A percentile compares a stretch with the other conserved stretches of the same genome.
Conservation (phyloP, 2,797 vertebrate genomes). For the Megaceryle alcyon region DNA sequence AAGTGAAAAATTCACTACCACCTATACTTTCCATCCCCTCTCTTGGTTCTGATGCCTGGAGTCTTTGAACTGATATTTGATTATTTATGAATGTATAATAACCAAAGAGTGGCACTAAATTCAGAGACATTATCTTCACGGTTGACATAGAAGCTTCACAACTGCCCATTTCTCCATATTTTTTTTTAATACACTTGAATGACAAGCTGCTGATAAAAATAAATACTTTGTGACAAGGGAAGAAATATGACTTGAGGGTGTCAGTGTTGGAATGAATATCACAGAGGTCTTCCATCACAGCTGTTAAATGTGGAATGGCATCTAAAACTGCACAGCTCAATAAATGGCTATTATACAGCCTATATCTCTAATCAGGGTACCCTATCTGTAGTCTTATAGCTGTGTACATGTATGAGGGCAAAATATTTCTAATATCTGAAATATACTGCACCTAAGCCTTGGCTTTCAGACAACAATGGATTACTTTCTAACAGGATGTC, state of each 20-base stretch:
- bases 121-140: conserved; percentile 23
- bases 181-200: conserved; percentile 47
- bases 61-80: conserved; percentile 34
- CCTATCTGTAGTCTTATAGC: not conserved
- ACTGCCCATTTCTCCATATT: conserved; percentile 14
- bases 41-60: not conserved
- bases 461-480: not conserved
- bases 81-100: conserved; percentile 37
- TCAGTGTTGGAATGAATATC: conserved; percentile 56
- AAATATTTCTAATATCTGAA: conserved; percentile 6
- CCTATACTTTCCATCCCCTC: not conserved
- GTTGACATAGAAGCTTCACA: not conserved
- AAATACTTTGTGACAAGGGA: conserved; percentile 75
- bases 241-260: conserved; percentile 70
- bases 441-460: not conserved
- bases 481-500: not conserved
- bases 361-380: not conserved
- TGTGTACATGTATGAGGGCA: not conserved
- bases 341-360: not conserved
- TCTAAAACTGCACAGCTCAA: conserved; percentile 40
- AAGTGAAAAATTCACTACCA: conserved; percentile 24
- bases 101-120: not conserved
- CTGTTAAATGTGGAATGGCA: conserved; percentile 60
- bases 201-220: conserved; percentile 71
- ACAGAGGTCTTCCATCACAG: conserved; percentile 48